Base-by-base conservation (phyloP, 2,888 invertebrate genomes). In the Drosophila diplacantha region DNA sequence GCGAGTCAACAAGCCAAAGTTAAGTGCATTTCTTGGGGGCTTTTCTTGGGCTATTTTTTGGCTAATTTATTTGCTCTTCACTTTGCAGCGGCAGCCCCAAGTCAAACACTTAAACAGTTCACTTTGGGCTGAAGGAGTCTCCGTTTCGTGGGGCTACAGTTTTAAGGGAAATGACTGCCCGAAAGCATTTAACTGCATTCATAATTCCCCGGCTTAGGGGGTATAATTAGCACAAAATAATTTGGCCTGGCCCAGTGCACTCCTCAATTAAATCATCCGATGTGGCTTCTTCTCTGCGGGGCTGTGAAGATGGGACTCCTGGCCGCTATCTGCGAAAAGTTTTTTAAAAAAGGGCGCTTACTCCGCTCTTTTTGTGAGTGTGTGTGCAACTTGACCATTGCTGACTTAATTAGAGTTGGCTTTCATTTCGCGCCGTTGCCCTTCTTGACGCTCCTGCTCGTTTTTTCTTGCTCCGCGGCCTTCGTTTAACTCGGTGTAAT, bases 31-130 rank as follows among this genome's bases (percentile, higher is more conserved):
- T 75, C 44, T 34, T 54, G 53, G 44, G 55, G 53, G 51, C 39
- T 60, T 75, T 73, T 68, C 67, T 74, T 63, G 44, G 37, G 43
- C 47, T 46, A 62, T 74, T 63, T 71, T 74, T 57, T 60, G 62
- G 54, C 53, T 70, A 72, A 75, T 81, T 80, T 80, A 72, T 81
- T 81, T 79, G 78, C 66, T 69, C 68, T 79, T 76, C 61, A 79
- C 73, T 79, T 69, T 59, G 49, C 46, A 38, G 22, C 50, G 35
- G 58, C 64, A 39, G 37, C 66, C 46, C 62, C 65, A 31, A 47
- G 38, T 31, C 56, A 74, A 79, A 51, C 60, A 64, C 69, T 75
- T 68, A 66, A 75, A 49, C 62, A 68, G 63, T 73, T 69, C 34
- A 74, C 37, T 39, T 53, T 8, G 20, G 35, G 57, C 49, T 39